These are phyloP conservation scores for Metaphire vulgaris DNA, from an alignment of 1,140 invertebrate genomes.

Conservation along the genomic window DNA sequence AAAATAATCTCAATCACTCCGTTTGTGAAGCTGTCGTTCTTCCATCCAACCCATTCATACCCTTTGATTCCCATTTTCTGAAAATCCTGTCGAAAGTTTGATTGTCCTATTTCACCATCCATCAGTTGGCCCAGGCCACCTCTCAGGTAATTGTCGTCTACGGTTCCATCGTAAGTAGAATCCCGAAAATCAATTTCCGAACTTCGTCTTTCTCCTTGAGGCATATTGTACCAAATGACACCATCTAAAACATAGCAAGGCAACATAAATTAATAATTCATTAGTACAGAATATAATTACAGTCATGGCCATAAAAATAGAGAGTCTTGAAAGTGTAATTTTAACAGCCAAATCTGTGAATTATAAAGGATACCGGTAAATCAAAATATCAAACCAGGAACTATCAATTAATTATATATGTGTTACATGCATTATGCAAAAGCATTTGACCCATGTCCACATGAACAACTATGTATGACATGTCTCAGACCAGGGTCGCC, in stretches of 20 bases:
- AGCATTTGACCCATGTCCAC: no score
- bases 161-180: conserved; percentile 76
- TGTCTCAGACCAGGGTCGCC: no score
- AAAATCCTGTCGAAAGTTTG: conserved; percentile 68
- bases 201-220: conserved; percentile 68
- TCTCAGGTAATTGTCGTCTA: conserved; percentile 50
- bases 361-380: no score
- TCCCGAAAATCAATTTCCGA: conserved; percentile 77
- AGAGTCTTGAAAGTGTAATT: no score
- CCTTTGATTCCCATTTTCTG: conserved; percentile 63
- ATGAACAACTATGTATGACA: no score
- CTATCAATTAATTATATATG: no score
- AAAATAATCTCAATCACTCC: conserved; percentile 57
- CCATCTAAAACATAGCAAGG: conserved; percentile 55
- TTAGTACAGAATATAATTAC: no score
- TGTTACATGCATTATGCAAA: no score
- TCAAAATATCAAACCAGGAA: no score
- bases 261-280: no score
- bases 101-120: conserved; percentile 65
- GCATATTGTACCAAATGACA: conserved; percentile 72
- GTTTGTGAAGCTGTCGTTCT: conserved; percentile 59
- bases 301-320: no score
- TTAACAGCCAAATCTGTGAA: no score
- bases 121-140: conserved; percentile 79
- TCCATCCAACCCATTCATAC: conserved; percentile 64